These are phyloP conservation scores for Dasysyrphus albostriatus DNA, from an alignment of 2,888 invertebrate genomes.

Conservation along the genomic window DNA sequence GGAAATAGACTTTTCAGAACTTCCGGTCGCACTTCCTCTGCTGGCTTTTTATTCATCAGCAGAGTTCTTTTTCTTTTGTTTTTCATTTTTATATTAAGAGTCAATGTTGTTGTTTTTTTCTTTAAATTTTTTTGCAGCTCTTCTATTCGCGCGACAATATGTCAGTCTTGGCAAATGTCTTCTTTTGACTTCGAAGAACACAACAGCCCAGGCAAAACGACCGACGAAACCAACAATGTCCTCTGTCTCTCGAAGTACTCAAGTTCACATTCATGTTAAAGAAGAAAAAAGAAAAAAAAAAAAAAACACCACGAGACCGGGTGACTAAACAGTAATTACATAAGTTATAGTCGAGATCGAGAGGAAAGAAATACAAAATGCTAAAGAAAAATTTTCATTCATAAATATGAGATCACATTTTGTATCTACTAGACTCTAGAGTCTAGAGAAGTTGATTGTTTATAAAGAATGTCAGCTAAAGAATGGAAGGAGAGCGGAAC, in stretches of 20 bases:
- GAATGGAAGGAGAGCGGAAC: neutral
- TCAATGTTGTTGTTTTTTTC: slow-evolving; percentile 17
- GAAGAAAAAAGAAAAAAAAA: neutral
- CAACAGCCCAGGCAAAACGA: slow-evolving; percentile 16
- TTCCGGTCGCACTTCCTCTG: slow-evolving; percentile 69
- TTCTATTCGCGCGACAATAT: slow-evolving; percentile 9
- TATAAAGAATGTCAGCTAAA: neutral
- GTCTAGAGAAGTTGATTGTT: slow-evolving; percentile 1
- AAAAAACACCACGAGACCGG: slow-evolving; percentile 2
- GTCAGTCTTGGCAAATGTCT: slow-evolving; percentile 34
- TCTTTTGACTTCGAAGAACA: slow-evolving; percentile 22
- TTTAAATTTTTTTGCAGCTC: neutral
- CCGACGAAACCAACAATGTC: neutral
- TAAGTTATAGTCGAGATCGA: slow-evolving; percentile 15
- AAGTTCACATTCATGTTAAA: slow-evolving; percentile 23
- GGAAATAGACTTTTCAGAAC: slow-evolving; percentile 72
- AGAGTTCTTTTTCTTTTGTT: slow-evolving; percentile 19
- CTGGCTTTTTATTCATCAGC: slow-evolving; percentile 26
- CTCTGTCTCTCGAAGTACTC: neutral
- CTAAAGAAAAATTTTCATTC: slow-evolving; percentile 63
- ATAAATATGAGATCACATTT: slow-evolving; percentile 50
- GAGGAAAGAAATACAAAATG: neutral
- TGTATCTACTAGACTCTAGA: neutral
- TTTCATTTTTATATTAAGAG: slow-evolving; percentile 1
- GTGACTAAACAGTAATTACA: slow-evolving; percentile 26